Evolutionary conservation across 2,888 invertebrate genomes (phyloP), one percentile per base, ranked within the genome.

Genomic region (Sarcophaga carnaria): DNA sequence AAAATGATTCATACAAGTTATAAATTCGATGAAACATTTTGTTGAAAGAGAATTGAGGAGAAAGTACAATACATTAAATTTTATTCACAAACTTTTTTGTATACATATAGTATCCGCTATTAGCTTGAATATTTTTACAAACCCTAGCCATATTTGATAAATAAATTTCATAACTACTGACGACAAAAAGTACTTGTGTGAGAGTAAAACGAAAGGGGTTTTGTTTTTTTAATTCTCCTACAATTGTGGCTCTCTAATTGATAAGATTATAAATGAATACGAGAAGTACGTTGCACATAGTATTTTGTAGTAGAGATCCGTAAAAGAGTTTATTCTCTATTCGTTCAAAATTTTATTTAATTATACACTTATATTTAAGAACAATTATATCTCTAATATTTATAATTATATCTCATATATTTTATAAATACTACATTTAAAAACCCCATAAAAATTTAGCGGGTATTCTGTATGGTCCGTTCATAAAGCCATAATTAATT

Each of bases 241-340:
- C 20, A 27, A 71, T 22, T 75, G 62, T 69, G 62, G 4, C 11
- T 63, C 37, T 81, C 74, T 69, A 84, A 76, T 81, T 82, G 84
- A 87, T 87, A 87, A 87, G 87, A 87, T 87, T 84, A 87, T 67
- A 72, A 49, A 11, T 64, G 64, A 74, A 81, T 69, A 74, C 37
- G 82, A 79, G 79, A 74, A 82, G 70, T 70, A 75, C 71, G 78
- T 76, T 78, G 67, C 59, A 82, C 67, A 66, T 66, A 75, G 5
- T 75, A 67, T 66, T 54, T 2, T 17, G 1, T 54, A 54, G 14
- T 54, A 14, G 14, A 54, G 54, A 14, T 12, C 17, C 17, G 17
- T 14, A 54, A 54, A 54, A 54, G 54, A 54, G 17, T 54, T 54
- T 54, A 54, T 54, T 54, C 54, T 12, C 11, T 49, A 12, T 49